Evolutionary conservation across 2,113 vertebrate species (phyloP), one percentile per base, ranked within the genome.

Genomic region (Catagonus wagneri): DNA sequence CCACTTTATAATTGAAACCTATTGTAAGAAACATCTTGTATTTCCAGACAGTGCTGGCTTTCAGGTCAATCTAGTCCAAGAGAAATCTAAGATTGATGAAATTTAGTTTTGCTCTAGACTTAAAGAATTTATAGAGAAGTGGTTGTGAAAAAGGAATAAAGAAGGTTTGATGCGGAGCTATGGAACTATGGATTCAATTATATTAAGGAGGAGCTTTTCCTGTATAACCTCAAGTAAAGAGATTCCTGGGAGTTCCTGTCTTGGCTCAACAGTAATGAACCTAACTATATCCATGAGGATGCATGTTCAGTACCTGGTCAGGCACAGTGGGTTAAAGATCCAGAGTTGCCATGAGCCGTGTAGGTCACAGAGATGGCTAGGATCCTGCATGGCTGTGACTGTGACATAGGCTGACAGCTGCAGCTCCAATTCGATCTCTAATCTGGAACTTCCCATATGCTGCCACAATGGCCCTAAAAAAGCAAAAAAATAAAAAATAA

Each of bases 91-190:
- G 7, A 19, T 22, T 68, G 32, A 39, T 81, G 12, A 63, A 90
- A 90, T 86, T 90, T 25, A 94, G 4, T 27, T 86, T 92, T 81
- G 60, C 34, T 83, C 16, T 4, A 83, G 61, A 79, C 87, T 72
- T 83, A 79, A 58, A 54, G 32, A 6, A 78, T n/a, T 54, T 87
- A 52, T 2, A 78, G 36, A 72, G 17, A 93, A 60, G 39, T 63
- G 20, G 34, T 68, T 61, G 16, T 74, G 34, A 44, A 29, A 84
- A 61, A 66, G 2, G 3, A 6, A 20, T 34, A 69, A 69, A 29
- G 25, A 72, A 27, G 34, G 7, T 69, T 80, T 95, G 34, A 68
- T 27, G 32, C 23, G 23, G 6, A 74, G 12, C n/a, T 89, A 8
- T 3, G 15, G 4, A 69, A 87, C 0, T 39, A 79, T 54, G 22